Evolutionary conservation across 2,797 vertebrate species (phyloP), one percentile per base, ranked within the genome.

Genomic region (Hapalemur alaotrensis): DNA sequence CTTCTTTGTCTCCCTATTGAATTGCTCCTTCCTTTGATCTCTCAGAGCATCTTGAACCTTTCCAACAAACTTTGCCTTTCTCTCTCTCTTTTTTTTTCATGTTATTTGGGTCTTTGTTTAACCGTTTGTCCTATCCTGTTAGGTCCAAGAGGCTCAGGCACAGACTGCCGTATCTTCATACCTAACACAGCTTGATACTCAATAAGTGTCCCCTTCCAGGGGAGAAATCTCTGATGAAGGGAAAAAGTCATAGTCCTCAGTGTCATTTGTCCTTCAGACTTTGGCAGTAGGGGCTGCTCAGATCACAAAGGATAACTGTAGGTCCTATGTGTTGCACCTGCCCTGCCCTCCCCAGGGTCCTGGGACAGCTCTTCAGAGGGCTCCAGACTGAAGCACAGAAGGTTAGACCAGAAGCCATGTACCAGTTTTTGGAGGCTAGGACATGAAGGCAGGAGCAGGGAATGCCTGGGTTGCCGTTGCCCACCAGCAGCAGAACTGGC

Each of bases 391-490:
- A 85, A 83, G 23, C 18, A 4, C 0, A 79, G n/a, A 81, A 70
- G 52, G 13, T 0, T 59, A 57, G 4, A 35, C 22, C 50, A 17
- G 8, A 73, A 95, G 57, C 69, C 6, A 3, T 0, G 1, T 23
- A 52, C 10, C 22, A 41, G 70, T 5, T 38, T 89, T 22, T 23
- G 9, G 63, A 50, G 81, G 38, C 89, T 0, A 3, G 2, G 75
- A 32, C 6, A 43, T 41, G 89, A 59, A 95, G 82, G 38, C 73
- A 63, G 85, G 82, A 3, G 0, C 63, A 57, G 59, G 84, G 80
- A 67, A n/a, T 14, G 32, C 87, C 89, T 86, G 65, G 95, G 89
- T 96, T 94, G 87, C 88, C 96, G 94, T 95, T 84, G 65, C 92
- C 97, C 92, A 96, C 81, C 59, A 70, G 83, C 57, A 25, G 22